phyloP scores from a whole-genome alignment of 2,888 invertebrate species.

The Tetanocera ferruginea region DNA sequence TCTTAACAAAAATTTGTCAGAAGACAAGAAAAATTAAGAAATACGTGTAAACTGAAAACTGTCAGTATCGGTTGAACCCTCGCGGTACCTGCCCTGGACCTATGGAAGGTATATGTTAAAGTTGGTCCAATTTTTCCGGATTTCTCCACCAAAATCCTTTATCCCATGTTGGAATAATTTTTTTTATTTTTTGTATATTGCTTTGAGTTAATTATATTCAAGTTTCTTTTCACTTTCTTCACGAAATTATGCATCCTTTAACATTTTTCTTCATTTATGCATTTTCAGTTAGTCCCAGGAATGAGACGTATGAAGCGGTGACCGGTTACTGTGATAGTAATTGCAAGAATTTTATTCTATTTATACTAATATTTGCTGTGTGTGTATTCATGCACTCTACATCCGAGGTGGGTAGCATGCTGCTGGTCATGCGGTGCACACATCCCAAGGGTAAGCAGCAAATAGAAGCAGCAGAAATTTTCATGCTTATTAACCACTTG shows the following conservation, averaged over 20 bases:
- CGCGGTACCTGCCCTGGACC: too few relatives aligned
- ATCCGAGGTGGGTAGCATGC: constrained; percentile 91
- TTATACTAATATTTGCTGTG: constrained; percentile 85
- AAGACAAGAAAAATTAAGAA: too few relatives aligned
- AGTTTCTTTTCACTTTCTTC: not conserved
- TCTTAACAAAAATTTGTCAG: too few relatives aligned
- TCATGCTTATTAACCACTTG: not conserved
- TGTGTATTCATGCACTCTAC: constrained; percentile 94
- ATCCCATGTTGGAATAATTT: too few relatives aligned
- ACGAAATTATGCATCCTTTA: too few relatives aligned
- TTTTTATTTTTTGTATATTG: too few relatives aligned
- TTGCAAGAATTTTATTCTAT: constrained; percentile 84
- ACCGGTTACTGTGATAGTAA: constrained; percentile 85
- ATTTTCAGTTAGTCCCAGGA: constrained; percentile 35
- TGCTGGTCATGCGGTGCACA: constrained; percentile 90
- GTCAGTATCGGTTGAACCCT: too few relatives aligned
- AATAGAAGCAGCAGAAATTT: not conserved
- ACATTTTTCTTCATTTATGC: not conserved
- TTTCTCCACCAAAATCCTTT: too few relatives aligned
- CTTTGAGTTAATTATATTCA: too few relatives aligned
- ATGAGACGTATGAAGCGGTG: constrained; percentile 71
- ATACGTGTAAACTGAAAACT: too few relatives aligned
- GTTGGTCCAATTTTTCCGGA: too few relatives aligned
- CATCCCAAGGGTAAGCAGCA: constrained; percentile 77
- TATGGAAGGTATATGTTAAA: too few relatives aligned